Percentiles rank a stretch among this genome's conserved stretches.
phyloP scores from a whole-genome alignment of 2,797 vertebrate species.

The Anguilla anguilla region DNA sequence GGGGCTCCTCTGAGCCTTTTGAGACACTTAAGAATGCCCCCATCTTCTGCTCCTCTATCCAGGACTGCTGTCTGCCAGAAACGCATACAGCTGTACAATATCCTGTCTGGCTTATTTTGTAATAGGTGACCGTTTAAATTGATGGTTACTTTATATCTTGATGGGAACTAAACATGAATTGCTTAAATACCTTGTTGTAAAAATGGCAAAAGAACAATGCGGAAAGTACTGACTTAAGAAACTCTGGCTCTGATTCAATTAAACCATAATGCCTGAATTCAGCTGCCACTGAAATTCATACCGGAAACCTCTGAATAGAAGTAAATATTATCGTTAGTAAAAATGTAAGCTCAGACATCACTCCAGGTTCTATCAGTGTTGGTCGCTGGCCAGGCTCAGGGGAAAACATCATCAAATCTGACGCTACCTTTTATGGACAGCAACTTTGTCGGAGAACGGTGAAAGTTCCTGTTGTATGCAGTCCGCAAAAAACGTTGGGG shows the following conservation, averaged over 20 bases:
- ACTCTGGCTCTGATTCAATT: not conserved
- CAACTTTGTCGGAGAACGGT: conserved; percentile 71
- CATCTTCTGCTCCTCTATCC: conserved; percentile 92
- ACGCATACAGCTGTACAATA: not conserved
- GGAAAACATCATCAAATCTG: not conserved
- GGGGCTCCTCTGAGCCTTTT: conserved; percentile 91
- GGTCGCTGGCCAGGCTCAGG: not conserved
- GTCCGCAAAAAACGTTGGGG: conserved; percentile 85
- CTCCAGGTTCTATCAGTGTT: not conserved
- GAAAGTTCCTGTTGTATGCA: conserved; percentile 83
- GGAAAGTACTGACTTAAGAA: not conserved
- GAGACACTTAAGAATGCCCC: conserved; percentile 93
- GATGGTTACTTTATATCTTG: not conserved
- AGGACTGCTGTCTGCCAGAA: conserved; percentile 75
- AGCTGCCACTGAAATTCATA: not conserved
- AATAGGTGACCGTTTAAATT: not conserved
- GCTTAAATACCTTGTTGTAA: not conserved
- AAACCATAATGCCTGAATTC: not conserved
- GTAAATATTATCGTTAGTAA: not conserved
- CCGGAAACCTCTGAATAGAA: not conserved
- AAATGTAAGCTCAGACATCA: not conserved
- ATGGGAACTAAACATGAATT: not conserved
- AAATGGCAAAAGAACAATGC: not conserved
- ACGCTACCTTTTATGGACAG: conserved; percentile 76
- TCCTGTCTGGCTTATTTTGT: not conserved